Evolutionary conservation across 1,140 invertebrate species (phyloP).

Genomic region (Neodiprion virginianus): DNA sequence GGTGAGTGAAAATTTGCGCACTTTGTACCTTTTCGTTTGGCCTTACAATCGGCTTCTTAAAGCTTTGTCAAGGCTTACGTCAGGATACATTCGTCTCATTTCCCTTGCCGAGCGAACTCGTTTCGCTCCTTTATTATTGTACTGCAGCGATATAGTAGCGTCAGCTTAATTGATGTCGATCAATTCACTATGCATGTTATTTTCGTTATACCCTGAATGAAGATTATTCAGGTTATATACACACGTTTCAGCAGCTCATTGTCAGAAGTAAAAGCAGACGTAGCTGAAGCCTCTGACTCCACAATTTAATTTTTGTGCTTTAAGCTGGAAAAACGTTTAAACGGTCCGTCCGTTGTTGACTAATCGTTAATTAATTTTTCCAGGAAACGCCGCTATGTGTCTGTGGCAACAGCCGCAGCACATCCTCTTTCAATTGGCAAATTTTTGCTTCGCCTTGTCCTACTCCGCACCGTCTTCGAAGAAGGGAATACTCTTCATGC

Average conservation of each 20-base stretch:
- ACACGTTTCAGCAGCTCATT: background rate
- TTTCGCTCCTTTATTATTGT: background rate
- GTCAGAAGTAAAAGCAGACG: background rate
- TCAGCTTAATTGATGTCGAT: background rate
- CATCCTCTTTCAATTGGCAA: slow-evolving; percentile 72
- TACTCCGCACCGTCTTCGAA: slow-evolving; percentile 80
- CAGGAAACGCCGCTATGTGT: slow-evolving; percentile 50
- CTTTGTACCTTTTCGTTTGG: background rate
- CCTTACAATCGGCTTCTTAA: background rate
- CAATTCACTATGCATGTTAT: background rate
- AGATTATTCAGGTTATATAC: background rate
- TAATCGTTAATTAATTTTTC: slow-evolving; percentile 18
- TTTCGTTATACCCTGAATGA: background rate
- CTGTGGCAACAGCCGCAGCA: slow-evolving; percentile 59
- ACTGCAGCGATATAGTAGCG: background rate
- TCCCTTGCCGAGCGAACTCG: slow-evolving; percentile 13
- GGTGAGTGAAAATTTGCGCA: slow-evolving; percentile 39
- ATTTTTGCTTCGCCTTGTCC: slow-evolving; percentile 77
- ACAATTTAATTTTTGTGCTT: no score
- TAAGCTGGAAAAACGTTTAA: no score
- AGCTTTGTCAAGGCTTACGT: slow-evolving; percentile 6
- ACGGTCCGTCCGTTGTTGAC: no score
- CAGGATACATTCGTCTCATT: slow-evolving; percentile 14
- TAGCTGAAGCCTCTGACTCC: background rate
- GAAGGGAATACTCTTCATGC: slow-evolving; percentile 83